phyloP scores from a whole-genome alignment of 1,140 invertebrate species.

The Drosophila virilis region DNA sequence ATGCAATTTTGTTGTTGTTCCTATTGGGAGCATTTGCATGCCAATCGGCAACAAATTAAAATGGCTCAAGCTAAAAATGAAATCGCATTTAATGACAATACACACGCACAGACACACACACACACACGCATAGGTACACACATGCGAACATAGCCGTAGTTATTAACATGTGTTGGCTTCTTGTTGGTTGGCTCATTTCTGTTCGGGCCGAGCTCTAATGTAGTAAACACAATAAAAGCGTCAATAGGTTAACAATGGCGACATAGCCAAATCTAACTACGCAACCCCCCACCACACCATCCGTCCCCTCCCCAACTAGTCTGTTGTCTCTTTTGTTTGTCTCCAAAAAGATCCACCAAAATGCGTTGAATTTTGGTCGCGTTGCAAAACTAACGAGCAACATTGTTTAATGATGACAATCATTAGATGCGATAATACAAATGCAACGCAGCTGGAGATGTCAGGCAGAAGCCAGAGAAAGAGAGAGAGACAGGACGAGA shows the following conservation, averaged over 20 bases:
- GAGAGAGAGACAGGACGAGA: not conserved
- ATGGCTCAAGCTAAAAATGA: constrained; percentile 58
- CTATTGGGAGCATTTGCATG: constrained; percentile 52
- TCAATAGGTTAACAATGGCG: constrained; percentile 26
- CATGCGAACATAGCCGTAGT: not conserved
- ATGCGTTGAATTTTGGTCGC: constrained; percentile 39
- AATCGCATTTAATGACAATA: constrained; percentile 57
- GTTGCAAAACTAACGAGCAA: constrained; percentile 71
- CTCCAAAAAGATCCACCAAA: constrained; percentile 33
- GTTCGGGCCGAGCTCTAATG: constrained; percentile 23
- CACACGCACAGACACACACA: constrained; percentile 4
- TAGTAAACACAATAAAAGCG: constrained; percentile 19
- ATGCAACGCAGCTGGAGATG: constrained; percentile 51
- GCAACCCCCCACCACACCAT: not conserved
- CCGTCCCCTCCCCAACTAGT: not conserved
- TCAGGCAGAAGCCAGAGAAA: not conserved
- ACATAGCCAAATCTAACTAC: not conserved
- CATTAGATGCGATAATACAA: constrained; percentile 83
- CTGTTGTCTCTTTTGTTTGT: constrained; percentile 22
- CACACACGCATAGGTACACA: not conserved
- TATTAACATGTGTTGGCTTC: not conserved
- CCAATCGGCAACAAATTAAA: constrained; percentile 58
- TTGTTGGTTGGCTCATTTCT: not conserved
- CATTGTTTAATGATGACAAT: constrained; percentile 83
- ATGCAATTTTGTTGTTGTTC: constrained; percentile 52